Base-by-base conservation (phyloP, 2,888 invertebrate genomes). In the Stictocephala bisonia region DNA sequence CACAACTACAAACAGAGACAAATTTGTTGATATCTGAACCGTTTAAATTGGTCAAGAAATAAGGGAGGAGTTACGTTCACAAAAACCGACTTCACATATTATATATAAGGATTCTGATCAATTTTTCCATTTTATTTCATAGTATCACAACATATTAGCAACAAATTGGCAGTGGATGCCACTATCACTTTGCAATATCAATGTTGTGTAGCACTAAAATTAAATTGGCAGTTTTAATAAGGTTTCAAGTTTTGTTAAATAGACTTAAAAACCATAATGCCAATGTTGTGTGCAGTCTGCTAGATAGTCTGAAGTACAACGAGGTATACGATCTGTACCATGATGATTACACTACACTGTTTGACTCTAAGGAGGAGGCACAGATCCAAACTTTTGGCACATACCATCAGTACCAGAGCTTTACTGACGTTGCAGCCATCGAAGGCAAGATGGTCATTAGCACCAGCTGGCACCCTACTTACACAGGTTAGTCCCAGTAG, bases 401-500 rank as follows among this genome's bases (percentile, higher is more conserved):
- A 2, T 82, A 81, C 72, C 72, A 77, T n/a, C 82, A 83, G 53
- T 78, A 72, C 18, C 75, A 79, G 35, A 81, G 81, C 29, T 79
- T 84, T 66, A 75, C 82, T 6, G 80, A 81, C 71, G 76, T 82
- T 1, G 78, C 76, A 6, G 75, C 80, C 6, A 79, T 81, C 2
- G 73, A 73, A 11, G 79, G 79, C 6, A 82, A 79, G 76, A 64
- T 79, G 2, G 79, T 84, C 4, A 81, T 83, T 1, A 79, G 81
- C 50, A 79, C 80, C 18, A 81, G 82, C 9, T 83, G 84, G 83
- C 82, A 83, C 72, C 80, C 81, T 3, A 77, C 67, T n/a, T 53
- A 79, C 2, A 60, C 78, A 1, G 80, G 79, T 78, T 13, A 58
- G 40, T 40, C 9, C 35, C n/a, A n/a, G n/a, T n/a, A n/a, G n/a